Conservation (phyloP, 2,888 invertebrate species). For the Gonocerus acuteangulatus region DNA sequence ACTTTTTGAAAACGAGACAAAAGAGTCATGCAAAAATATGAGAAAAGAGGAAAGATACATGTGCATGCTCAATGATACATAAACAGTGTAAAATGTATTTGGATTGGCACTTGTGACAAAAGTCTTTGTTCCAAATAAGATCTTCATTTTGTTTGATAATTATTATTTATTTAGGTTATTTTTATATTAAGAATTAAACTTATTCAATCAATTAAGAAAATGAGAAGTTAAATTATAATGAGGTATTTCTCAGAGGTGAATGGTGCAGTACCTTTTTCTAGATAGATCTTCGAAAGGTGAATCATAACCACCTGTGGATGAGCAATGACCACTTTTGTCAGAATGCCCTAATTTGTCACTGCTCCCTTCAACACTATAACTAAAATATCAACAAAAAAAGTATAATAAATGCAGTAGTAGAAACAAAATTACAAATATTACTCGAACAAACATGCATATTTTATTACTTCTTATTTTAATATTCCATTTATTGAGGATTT, state of each 20-base stretch:
- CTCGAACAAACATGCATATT: constrained; percentile 4
- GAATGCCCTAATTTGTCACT: constrained; percentile 38
- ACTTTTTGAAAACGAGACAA: not conserved
- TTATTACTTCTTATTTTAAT: constrained; percentile 3
- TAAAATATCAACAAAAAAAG: constrained; percentile 34
- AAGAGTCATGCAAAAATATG: not conserved
- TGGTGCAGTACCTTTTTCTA: constrained; percentile 29
- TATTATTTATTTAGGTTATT: not conserved
- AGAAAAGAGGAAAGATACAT: not conserved
- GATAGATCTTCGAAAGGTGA: constrained; percentile 57
- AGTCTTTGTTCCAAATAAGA: constrained; percentile 14
- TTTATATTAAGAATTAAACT: too few species aligned
- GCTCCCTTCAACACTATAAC: constrained; percentile 41
- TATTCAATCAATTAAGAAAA: not conserved
- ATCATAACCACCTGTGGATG: constrained; percentile 67
- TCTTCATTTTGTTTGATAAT: constrained; percentile 3
- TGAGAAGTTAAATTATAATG: not conserved
- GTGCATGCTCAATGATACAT: not conserved
- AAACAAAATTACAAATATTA: constrained; percentile 11
- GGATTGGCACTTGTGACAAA: constrained; percentile 24
- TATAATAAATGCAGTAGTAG: constrained; percentile 23
- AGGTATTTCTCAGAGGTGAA: constrained; percentile 19
- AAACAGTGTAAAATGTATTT: not conserved
- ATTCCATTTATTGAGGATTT: not conserved
- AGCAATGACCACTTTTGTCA: constrained; percentile 55